Conservation (phyloP, 30 jellyfish, hydroid and myxozoan species). For the Aurelia sp. region DNA sequence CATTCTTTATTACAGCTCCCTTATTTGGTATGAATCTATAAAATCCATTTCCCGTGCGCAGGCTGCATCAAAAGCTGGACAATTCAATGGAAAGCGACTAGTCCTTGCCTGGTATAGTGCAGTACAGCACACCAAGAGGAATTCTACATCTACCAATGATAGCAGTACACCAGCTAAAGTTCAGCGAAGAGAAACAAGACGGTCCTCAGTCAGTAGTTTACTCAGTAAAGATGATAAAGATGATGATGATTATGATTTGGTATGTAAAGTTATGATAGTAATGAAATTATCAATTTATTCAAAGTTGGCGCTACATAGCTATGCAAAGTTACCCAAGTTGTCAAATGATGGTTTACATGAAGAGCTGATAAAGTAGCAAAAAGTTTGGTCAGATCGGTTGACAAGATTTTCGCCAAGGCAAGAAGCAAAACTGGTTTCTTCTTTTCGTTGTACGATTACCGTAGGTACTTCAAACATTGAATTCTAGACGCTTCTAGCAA, state of each 20-base stretch:
- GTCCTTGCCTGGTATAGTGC: constrained; percentile 94
- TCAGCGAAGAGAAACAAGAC: constrained; percentile 72
- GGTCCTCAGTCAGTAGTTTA: constrained; percentile 76
- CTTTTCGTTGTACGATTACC: no score
- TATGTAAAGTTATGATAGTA: neutral
- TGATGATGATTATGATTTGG: constrained; percentile 81
- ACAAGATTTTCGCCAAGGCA: no score
- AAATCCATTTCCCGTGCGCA: neutral
- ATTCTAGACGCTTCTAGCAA: no score
- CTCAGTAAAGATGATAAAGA: constrained; percentile 73
- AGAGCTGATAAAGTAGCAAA: no score
- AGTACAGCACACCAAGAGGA: constrained; percentile 43
- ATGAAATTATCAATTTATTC: neutral
- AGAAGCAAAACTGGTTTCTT: no score
- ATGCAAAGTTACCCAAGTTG: neutral
- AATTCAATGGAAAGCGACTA: constrained; percentile 81
- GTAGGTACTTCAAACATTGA: no score
- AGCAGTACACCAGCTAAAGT: constrained; percentile 65
- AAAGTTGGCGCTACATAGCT: neutral
- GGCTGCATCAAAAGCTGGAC: constrained; percentile 90
- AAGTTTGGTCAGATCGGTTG: no score
- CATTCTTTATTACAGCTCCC: no score
- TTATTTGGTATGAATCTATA: no score
- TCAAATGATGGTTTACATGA: no score
- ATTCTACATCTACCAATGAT: constrained; percentile 23